Evolutionary conservation across 2,113 vertebrate species (phyloP), one percentile per base, ranked within the genome.

Genomic region (Microcebus murinus): DNA sequence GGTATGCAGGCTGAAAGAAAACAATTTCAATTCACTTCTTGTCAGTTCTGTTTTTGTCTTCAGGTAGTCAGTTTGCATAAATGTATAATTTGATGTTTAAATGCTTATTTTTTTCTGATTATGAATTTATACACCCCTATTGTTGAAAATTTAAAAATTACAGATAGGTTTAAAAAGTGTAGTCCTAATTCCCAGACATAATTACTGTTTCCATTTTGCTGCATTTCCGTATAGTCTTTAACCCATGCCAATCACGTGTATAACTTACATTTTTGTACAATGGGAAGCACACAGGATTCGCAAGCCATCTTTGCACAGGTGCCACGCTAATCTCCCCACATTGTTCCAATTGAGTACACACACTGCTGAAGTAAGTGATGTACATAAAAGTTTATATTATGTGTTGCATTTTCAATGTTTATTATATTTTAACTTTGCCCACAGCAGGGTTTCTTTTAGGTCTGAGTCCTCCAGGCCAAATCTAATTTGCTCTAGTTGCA

Each of bases 391-490:
- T 86, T 91, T 79, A 80, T 11, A 34, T 65, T 67, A 36, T 3
- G 0, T 39, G 21, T 12, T 94, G 68, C 8, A 52, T 82, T 94
- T 94, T 77, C 76, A 85, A 65, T 48, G 73, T 90, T 50, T 93
- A 39, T 59, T 95, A 55, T 91, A 86, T 82, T 87, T 96, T 85
- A 90, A 87, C 71, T 94, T 94, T 67, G 36, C 83, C 63, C 65
- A 84, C 12, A 89, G 95, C 83, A 84, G 73, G 34, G 80, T 70
- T 73, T 73, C 63, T 95, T 92, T 96, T 89, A 52, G 45, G 87
- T 92, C 76, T 74, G 68, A 95, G n/a, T 94, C 36, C 61, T 96
- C n/a, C 18, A 68, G 91, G 95, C 82, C 80, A 95, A 87, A 87
- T 90, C 86, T 93, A 94, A 89, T 91, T 96, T 95, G 63, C 91